Base-by-base conservation (phyloP, 2,113 vertebrate genomes). In the Thalassoma bifasciatum region DNA sequence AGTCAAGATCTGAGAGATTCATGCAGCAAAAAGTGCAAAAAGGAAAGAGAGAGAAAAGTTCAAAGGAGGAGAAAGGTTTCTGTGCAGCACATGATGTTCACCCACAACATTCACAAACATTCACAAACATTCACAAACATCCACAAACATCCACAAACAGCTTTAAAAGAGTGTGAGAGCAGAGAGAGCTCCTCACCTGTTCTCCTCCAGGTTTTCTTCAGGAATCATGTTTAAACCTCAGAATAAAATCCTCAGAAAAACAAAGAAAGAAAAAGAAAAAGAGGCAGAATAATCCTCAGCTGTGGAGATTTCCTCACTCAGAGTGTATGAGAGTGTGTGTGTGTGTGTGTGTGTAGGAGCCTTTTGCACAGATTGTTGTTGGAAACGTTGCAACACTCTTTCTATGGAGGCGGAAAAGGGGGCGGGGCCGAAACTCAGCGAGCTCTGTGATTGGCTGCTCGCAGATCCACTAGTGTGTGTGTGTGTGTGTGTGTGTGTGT, bases 361-460 rank as follows among this genome's bases (percentile, higher is more conserved):
- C 59, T n/a, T 53, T 37, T 1, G 40, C 52, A 34, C 51, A 5
- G 49, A 85, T 53, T 87, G 69, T 79, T 79, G 60, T 59, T 62
- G 70, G 65, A 17, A 38, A 50, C 37, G 75, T 83, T 75, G 68
- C 71, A 60, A 77, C 59, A 78, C 56, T 9, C 16, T 85, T 86
- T 90, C 85, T 85, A 88, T 23, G 4, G 46, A 12, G 30, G 50
- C 40, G 14, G 58, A 5, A 51, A n/a, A 34, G 22, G 81, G 66
- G 86, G 89, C 64, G 90, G 86, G 5, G 82, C 87, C 87, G 72
- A 87, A 75, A 87, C 82, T 49, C 16, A 6, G 0, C 1, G 14
- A 17, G 62, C 52, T 70, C 67, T 75, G 47, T 58, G 19, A 87
- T 77, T 84, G 81, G 81, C 36, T 67, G 10, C 14, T 21, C 46